These are phyloP conservation scores for Lapara coniferarum DNA, from an alignment of 2,888 invertebrate genomes.

Conservation along the genomic window DNA sequence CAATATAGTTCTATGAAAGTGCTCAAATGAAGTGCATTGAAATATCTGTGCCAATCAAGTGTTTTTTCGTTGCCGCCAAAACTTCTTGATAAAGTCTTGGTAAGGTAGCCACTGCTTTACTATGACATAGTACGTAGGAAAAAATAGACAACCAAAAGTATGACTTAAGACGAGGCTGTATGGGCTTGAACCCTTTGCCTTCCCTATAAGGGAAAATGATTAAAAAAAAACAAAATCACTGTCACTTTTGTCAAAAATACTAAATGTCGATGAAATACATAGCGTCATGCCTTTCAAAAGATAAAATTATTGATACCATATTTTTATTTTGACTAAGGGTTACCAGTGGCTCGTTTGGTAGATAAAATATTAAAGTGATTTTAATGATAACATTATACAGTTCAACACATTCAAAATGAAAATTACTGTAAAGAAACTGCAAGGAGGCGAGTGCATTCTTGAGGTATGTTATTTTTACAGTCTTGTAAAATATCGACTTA, in stretches of 20 bases:
- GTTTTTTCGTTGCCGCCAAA: no score
- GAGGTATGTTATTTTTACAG: constrained; percentile 76
- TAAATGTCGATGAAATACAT: neutral
- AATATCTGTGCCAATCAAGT: no score
- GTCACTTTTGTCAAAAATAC: neutral
- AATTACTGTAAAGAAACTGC: constrained; percentile 88
- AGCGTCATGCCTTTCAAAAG: neutral
- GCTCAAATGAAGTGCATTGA: no score
- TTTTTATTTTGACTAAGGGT: neutral
- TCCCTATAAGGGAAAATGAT: no score
- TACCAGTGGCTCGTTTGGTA: neutral
- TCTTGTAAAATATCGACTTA: neutral
- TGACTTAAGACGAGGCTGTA: no score
- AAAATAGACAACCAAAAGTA: no score
- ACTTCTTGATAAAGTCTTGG: no score
- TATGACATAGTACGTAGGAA: no score
- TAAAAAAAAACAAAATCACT: no score
- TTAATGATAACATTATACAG: constrained; percentile 30
- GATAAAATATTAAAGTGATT: constrained; percentile 8
- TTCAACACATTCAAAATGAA: constrained; percentile 80
- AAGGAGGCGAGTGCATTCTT: constrained; percentile 87
- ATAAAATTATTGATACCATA: neutral
- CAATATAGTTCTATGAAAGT: no score
- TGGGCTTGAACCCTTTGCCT: no score
- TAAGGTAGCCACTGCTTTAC: no score